Evolutionary conservation across 1,140 invertebrate species (phyloP), one percentile per base, ranked within the genome.

Genomic region (Nixonia krombeini): DNA sequence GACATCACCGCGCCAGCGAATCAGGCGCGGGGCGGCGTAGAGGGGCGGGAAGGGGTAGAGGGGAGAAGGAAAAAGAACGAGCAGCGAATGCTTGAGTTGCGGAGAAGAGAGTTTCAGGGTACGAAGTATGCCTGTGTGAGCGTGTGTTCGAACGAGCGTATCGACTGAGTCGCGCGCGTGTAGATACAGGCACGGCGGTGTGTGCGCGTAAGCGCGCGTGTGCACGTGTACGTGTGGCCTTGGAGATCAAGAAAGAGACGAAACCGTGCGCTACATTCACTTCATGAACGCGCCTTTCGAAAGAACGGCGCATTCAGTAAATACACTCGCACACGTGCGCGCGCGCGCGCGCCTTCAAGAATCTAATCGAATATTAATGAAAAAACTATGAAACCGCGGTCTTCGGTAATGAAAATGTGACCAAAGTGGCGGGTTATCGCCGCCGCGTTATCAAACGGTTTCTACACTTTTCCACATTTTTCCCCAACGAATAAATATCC

Each of bases 1-100:
- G 73, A 78, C 75, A 78, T 75, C 76, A 78, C 58, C 74, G 61
- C 65, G 65, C 70, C 71, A 62, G 29, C 8, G 2, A 8, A 13
- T 28, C 44, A 38, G 53, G 55, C 42, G 58, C 18, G 38, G 56
- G 2, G 46, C 26, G 45, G 58, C 50, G 50, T 59, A 58, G 40
- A 31, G 38, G 17, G 16, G 40, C 28, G 38, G 31, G 23, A 31
- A 31, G 40, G 63, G 42, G 21, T 37, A 63, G 25, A 55, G 51
- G 44, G 17, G 28, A 47, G 37, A 56, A 55, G 49, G 57, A 59
- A 44, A 66, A 70, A 55, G 70, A 65, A 45, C 28, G 52, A 53
- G 68, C 63, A 33, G 52, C 63, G 61, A 56, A 70, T 69, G 50
- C 53, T 70, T 61, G 37, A 70, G 31, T 50, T 37, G 33, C 59